Evolutionary conservation across 1,140 invertebrate genomes (phyloP), one percentile per base, ranked within the genome.

Genomic region (Dysdera silvatica): DNA sequence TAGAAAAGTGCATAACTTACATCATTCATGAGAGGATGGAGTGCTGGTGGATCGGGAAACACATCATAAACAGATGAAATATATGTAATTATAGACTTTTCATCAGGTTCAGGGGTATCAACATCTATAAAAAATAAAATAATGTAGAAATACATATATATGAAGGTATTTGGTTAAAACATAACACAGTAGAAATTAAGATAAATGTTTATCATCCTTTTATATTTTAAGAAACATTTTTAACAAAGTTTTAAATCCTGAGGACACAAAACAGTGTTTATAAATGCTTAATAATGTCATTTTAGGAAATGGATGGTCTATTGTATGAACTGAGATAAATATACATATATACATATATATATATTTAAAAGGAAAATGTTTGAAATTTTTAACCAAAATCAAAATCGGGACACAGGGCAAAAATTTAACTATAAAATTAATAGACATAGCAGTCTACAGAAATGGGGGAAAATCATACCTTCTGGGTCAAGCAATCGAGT

Each of bases 51-150:
- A 77, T 93, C 89, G 2, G 90, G 93, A 83, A 97, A 97, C 54
- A 93, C 92, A 80, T 99, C 94, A 80, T 98, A 98, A 70, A 99
- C 81, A 33, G 94, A 97, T 66, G 95, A 98, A 70, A 99, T 95
- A 80, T 99, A 99, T 24, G 95, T 99, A 74, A 99, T 96, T 74
- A 99, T 83, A 43, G 95, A 98, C 79, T 97, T 98, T 82, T 99
- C 96, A 79, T 99, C 96, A 49, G 95, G 94, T 79, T 97, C 89
- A 71, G 91, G 89, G 69, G 94, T 96, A 80, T 99, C 95, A 71
- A 99, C 92, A 86, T 99, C 95, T 65, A 28, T 1, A 47, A 33
- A 37, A 48, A 26, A 45, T 29, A 49, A 48, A 28, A 6, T 18
- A 18, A 20, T 18, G 6, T 24, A 48, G 43, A n/a, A 47, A 20